Conservation (phyloP, 1,140 invertebrate genomes). For the Scaptomyza graminum region DNA sequence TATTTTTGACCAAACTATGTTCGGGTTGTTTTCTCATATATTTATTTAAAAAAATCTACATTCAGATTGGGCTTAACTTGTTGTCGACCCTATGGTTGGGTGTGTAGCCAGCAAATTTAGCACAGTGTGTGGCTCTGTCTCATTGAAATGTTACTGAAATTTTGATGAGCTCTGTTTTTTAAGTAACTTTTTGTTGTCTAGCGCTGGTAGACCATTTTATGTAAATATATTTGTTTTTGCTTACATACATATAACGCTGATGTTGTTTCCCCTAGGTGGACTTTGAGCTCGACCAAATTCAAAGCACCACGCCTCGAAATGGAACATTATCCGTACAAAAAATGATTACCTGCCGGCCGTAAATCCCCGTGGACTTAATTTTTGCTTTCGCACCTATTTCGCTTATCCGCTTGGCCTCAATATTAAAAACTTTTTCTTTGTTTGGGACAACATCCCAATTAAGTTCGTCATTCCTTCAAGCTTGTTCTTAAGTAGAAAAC, state of each 20-base stretch:
- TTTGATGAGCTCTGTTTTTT: conserved; percentile 77
- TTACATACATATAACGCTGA: background rate
- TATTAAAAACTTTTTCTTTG: conserved; percentile 67
- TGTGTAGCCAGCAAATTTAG: conserved; percentile 11
- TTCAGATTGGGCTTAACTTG: background rate
- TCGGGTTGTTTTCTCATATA: background rate
- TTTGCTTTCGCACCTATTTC: conserved; percentile 52
- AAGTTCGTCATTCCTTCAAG: conserved; percentile 42
- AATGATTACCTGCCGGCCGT: conserved; percentile 72
- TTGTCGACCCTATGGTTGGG: conserved; percentile 21
- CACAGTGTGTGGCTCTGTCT: conserved; percentile 58
- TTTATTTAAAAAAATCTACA: background rate
- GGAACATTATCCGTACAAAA: conserved; percentile 68
- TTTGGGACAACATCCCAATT: conserved; percentile 72
- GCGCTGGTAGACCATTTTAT: conserved; percentile 26
- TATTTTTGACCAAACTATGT: background rate
- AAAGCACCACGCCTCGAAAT: conserved; percentile 50
- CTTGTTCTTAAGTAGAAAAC: conserved; percentile 8
- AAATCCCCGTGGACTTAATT: conserved; percentile 66
- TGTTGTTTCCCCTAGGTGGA: conserved; percentile 5
- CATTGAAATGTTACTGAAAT: conserved; percentile 70
- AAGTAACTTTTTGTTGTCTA: conserved; percentile 60
- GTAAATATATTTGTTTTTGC: conserved; percentile 10
- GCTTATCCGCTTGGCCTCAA: conserved; percentile 4
- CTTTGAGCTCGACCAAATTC: background rate